Conservation (phyloP, 2,888 invertebrate genomes). For the Boloria euphrosyne region DNA sequence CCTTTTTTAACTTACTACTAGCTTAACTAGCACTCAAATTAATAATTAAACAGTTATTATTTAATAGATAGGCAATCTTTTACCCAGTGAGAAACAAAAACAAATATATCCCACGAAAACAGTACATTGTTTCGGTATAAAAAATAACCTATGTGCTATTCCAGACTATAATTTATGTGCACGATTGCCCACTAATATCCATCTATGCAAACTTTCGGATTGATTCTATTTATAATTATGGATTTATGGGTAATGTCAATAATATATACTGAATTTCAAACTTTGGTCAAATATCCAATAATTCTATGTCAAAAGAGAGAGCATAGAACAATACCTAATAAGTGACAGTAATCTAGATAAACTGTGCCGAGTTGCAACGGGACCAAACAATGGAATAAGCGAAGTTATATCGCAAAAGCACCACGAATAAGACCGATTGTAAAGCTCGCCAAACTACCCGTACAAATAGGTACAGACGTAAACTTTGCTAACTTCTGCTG, state of each 20-base stretch:
- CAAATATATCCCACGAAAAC: too few relatives aligned
- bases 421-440: slow-evolving; percentile 15
- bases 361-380: slow-evolving; percentile 12
- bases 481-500: slow-evolving; percentile 8
- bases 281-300: neutral
- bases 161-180: too few relatives aligned
- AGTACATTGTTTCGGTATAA: too few relatives aligned
- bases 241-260: neutral
- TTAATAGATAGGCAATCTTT: too few relatives aligned
- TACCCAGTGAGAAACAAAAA: too few relatives aligned
- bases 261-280: neutral
- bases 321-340: slow-evolving; percentile 10
- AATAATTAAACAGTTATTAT: too few relatives aligned
- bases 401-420: slow-evolving; percentile 16
- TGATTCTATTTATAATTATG: neutral
- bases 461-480: slow-evolving; percentile 17
- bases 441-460: slow-evolving; percentile 17
- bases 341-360: slow-evolving; percentile 22
- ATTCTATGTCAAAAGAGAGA: neutral
- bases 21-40: too few relatives aligned
- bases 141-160: too few relatives aligned
- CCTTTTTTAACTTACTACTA: too few relatives aligned
- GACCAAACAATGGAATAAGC: slow-evolving; percentile 21
- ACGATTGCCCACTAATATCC: too few relatives aligned
- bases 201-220: too few relatives aligned